Percentiles rank a stretch among this genome's conserved stretches.
phyloP scores from a whole-genome alignment of 2,888 invertebrate genomes.

The Platycheirus rosarum region DNA sequence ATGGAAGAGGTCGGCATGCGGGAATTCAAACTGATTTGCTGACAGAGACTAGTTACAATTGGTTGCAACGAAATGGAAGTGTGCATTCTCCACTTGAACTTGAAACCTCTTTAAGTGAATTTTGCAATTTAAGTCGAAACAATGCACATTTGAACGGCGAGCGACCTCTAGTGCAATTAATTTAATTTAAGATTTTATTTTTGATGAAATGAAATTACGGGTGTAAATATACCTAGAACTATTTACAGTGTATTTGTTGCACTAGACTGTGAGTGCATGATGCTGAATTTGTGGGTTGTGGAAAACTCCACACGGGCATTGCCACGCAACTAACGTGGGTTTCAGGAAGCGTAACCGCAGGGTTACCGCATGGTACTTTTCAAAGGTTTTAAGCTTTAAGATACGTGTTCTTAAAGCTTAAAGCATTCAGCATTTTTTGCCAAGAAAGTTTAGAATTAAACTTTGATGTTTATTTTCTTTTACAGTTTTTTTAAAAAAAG shows the following conservation, averaged over 20 bases:
- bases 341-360: too few relatives aligned
- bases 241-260: background rate
- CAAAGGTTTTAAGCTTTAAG: too few relatives aligned
- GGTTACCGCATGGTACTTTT: too few relatives aligned
- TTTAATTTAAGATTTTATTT: slow-evolving; percentile 56
- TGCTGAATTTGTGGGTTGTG: too few relatives aligned
- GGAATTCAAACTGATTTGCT: too few relatives aligned
- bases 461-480: too few relatives aligned
- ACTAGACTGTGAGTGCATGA: background rate
- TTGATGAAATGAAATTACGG: slow-evolving; percentile 7
- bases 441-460: too few relatives aligned
- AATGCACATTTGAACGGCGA: slow-evolving; percentile 15
- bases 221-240: background rate
- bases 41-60: background rate
- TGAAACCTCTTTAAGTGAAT: slow-evolving; percentile 55
- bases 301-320: too few relatives aligned
- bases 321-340: too few relatives aligned
- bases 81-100: slow-evolving; percentile 34
- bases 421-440: too few relatives aligned
- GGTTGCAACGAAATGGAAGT: slow-evolving; percentile 1
- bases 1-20: background rate
- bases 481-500: too few relatives aligned
- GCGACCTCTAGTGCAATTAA: slow-evolving; percentile 40
- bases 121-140: slow-evolving; percentile 53
- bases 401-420: too few relatives aligned